Evolutionary conservation across 2,113 vertebrate species (phyloP), one percentile per base, ranked within the genome.

Genomic region (Etia nguti): DNA sequence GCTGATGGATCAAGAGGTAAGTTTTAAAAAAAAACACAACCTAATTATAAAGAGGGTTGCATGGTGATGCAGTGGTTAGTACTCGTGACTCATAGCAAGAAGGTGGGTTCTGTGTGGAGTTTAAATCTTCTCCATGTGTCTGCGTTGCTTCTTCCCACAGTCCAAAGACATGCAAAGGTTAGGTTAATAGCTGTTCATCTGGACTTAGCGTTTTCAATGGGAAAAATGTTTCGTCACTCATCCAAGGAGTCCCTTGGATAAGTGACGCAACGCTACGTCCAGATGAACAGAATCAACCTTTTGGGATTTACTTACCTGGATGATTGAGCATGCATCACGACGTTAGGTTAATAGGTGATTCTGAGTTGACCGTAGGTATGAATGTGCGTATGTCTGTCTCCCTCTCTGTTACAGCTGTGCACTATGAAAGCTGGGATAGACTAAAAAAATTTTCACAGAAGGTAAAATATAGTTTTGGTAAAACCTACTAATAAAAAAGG

Each of bases 1-100:
- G 15, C 10, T 88, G 52, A 62, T 81, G 48, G 24, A 83, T 55
- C 55, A 70, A 26, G 81, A 93, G 94, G 95, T 95, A 90, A 92
- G 92, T 38, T 22, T 6, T 8, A 34, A 38, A 65, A 59, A 38
- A 57, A 7, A 2, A 4, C 10, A 4, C 0, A n/a, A n/a, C 29
- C 34, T 22, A 68, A 70, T 43, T 43, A 24, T 43, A 22, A 52
- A 20, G 12, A 73, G 3, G 12, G 20, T 22, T n/a, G 34, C 34
- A 68, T 65, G 34, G 34, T 65, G 60, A n/a, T 68, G 34, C 62
- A 68, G 62, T 41, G 34, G 62, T 41, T 68, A 68, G 62, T 13
- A 68, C 20, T 68, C 34, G 1, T 68, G 0, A 22, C 11, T 68
- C 11, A 15, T 22, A 68, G 62, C 34, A 68, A 68, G 62, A 68